phyloP scores from a whole-genome alignment of 2,113 vertebrate genomes.

The Setophaga kirtlandii region DNA sequence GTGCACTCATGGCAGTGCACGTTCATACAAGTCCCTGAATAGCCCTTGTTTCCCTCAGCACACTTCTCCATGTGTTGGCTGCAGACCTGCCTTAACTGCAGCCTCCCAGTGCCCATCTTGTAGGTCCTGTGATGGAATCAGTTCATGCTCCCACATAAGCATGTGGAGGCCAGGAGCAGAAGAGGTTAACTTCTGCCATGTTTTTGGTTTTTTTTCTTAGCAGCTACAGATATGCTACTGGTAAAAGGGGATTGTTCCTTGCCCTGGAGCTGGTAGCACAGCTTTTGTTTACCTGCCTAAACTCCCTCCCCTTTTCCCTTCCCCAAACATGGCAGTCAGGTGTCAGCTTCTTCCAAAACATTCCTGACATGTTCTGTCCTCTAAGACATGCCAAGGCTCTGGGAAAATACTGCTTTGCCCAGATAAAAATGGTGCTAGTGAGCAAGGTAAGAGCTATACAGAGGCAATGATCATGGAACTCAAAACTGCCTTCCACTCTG shows the following conservation, averaged over 20 bases:
- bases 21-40: accelerated
- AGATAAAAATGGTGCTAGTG: neutral
- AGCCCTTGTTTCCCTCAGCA: neutral
- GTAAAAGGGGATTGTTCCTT: neutral
- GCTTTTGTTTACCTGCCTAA: neutral
- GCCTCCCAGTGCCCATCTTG: neutral
- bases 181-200: neutral
- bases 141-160: neutral
- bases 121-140: neutral
- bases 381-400: neutral
- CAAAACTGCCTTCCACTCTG: neutral
- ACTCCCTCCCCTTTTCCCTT: neutral
- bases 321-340: accelerated
- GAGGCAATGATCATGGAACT: too few relatives aligned
- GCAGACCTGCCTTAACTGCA: neutral
- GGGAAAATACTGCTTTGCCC: neutral
- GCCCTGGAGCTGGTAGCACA: neutral
- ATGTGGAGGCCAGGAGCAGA: neutral
- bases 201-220: neutral
- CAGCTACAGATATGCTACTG: neutral
- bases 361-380: neutral
- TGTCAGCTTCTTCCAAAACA: neutral
- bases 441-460: neutral
- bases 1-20: neutral
- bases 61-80: neutral